A percentile compares a stretch with the other conserved stretches of the same genome.
These are phyloP conservation scores for Aleiodes leptofemur DNA, from an alignment of 2,888 invertebrate species.

Conservation along the genomic window DNA sequence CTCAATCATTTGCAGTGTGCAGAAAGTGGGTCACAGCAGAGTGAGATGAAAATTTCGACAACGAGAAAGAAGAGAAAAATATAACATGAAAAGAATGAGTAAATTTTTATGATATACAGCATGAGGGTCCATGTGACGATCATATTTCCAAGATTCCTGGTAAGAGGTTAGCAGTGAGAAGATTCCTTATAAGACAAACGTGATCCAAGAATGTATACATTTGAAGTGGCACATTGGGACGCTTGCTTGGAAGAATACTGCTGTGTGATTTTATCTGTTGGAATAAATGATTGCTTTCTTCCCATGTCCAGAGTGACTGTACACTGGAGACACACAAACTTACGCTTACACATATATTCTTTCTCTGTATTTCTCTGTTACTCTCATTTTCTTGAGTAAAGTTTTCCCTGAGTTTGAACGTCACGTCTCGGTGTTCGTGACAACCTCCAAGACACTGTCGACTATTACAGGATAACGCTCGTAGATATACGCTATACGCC, in stretches of 20 bases:
- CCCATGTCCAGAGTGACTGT: slow-evolving; percentile 7
- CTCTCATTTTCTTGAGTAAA: slow-evolving; percentile 8
- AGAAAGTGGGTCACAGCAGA: no score
- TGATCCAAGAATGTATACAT: slow-evolving; percentile 22
- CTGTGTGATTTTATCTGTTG: slow-evolving; percentile 42
- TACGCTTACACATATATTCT: neutral
- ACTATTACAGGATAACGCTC: slow-evolving; percentile 27
- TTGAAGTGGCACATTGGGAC: slow-evolving; percentile 22
- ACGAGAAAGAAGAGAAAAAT: slow-evolving; percentile 32
- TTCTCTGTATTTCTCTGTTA: neutral
- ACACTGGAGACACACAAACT: slow-evolving; percentile 15
- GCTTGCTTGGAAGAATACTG: slow-evolving; percentile 5
- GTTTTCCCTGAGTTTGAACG: slow-evolving; percentile 1
- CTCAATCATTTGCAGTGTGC: no score
- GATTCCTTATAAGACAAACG: slow-evolving; percentile 11
- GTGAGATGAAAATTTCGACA: slow-evolving; percentile 37
- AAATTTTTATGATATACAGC: slow-evolving; percentile 1
- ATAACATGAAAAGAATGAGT: slow-evolving; percentile 35
- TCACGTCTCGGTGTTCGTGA: slow-evolving; percentile 27
- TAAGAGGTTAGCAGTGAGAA: slow-evolving; percentile 24
- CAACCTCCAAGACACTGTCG: slow-evolving; percentile 20
- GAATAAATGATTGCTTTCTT: slow-evolving; percentile 42
- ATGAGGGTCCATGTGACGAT: slow-evolving; percentile 35
- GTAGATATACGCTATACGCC: slow-evolving; percentile 8
- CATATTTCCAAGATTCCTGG: slow-evolving; percentile 31